Conservation (phyloP, 2,113 vertebrate species). For the Haemorhous mexicanus region DNA sequence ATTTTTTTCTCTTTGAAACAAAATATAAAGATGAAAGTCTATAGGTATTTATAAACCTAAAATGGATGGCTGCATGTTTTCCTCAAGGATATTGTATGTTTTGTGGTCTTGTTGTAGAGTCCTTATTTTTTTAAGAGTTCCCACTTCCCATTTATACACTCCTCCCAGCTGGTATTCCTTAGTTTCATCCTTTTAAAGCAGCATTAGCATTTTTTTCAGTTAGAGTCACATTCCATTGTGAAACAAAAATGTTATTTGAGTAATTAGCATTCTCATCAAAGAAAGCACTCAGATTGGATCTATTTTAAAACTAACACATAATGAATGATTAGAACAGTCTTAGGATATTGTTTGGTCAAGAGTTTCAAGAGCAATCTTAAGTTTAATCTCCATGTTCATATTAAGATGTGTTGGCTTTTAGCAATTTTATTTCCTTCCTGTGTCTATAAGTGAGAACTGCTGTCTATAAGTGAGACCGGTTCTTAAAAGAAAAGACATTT, state of each 20-base stretch:
- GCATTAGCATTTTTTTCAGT: not conserved
- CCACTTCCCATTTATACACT: not conserved
- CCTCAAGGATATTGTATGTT: not conserved
- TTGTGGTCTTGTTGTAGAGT: not conserved
- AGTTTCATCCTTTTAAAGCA: slow-evolving; percentile 5
- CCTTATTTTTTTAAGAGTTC: not conserved
- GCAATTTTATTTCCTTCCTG: not conserved
- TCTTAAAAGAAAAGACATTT: not conserved
- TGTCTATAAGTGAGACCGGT: not conserved
- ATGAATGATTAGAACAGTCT: not conserved
- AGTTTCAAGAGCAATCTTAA: not conserved
- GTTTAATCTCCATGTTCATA: not conserved
- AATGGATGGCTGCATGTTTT: not conserved
- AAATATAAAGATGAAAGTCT: not conserved
- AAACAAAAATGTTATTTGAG: not conserved
- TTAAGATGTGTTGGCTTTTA: not conserved
- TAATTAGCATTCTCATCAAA: not conserved
- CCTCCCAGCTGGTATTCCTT: not conserved
- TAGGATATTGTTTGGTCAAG: not conserved
- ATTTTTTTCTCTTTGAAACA: not conserved
- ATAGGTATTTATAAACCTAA: not conserved
- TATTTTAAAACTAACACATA: not conserved
- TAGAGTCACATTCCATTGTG: not conserved
- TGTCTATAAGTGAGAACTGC: not conserved
- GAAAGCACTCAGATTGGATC: not conserved